Percentiles rank a stretch among this genome's conserved stretches.
Evolutionary conservation across 2,888 invertebrate genomes (phyloP).

Genomic region (Caenorhabditis sp.): DNA sequence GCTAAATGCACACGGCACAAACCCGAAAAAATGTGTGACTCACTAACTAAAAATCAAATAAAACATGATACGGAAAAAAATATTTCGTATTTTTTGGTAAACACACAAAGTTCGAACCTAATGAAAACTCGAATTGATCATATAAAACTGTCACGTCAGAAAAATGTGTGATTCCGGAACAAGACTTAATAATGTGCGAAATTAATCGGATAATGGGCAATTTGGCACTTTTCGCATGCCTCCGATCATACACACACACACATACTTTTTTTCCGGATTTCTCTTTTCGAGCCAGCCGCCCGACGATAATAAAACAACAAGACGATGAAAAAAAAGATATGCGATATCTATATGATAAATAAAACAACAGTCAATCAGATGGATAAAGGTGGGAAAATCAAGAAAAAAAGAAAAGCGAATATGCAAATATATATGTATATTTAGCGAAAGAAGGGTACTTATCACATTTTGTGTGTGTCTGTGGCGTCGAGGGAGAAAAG

Average conservation of each 20-base stretch:
- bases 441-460: neutral
- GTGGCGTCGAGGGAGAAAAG: neutral
- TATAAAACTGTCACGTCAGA: neutral
- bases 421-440: neutral
- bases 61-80: neutral
- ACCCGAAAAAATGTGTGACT: neutral
- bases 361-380: neutral
- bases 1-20: neutral
- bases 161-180: neutral
- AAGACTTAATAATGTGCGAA: conserved; percentile 1
- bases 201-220: conserved; percentile 1
- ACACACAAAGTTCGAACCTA: neutral
- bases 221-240: neutral
- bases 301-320: neutral
- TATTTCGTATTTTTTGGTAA: too few species aligned
- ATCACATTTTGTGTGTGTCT: neutral
- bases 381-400: neutral
- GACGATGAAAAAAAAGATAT: neutral
- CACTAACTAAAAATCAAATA: neutral
- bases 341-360: neutral
- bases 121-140: neutral
- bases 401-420: neutral
- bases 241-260: neutral
- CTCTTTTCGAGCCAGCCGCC: neutral
- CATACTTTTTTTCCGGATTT: neutral